Evolutionary conservation across 2,113 vertebrate genomes (phyloP), one percentile per base, ranked within the genome.

Genomic region (Orthonyx spaldingii): DNA sequence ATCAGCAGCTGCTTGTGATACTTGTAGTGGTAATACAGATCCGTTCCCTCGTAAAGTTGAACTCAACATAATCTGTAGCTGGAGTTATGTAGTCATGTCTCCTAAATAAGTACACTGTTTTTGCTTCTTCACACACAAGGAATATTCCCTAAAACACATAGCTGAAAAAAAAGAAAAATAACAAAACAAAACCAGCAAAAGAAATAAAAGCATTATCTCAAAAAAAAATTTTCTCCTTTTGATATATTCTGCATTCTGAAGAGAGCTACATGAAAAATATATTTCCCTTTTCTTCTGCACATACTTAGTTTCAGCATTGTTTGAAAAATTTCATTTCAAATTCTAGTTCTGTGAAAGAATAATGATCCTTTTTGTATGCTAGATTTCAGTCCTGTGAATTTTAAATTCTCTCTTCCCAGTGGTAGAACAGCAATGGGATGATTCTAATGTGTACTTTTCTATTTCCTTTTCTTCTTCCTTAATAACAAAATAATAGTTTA

Each of bases 11-110:
- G 19, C 21, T 52, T 39, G 26, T 35, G 59, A 19, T 33, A 21
- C 26, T 89, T 77, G 13, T 18, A 18, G 3, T 39, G 61, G 11
- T 20, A 76, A 17, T 20, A 46, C 15, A 46, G 35, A 44, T 13
- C 30, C 1, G 5, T 33, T 55, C 49, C 20, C 23, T 16, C 0
- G 0, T 56, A 35, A 60, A 52, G 27, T 2, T 24, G 17, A 46
- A 39, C 11, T 65, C 15, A 49, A 24, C 15, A 8, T 9, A 28
- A 20, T 53, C 16, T 27, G 21, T 11, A 80, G 15, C 41, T 60
- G 14, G 13, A 81, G 21, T 55, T n/a, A 53, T 1, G 3, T 24
- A 81, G 63, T 42, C 15, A 6, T 41, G 23, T 52, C 83, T 92
- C 27, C 23, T 47, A 84, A 87, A 59, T 17, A 72, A 72, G 15